Evolutionary conservation across 2,113 vertebrate genomes (phyloP).

Genomic region (Pyrgilauda ruficollis): DNA sequence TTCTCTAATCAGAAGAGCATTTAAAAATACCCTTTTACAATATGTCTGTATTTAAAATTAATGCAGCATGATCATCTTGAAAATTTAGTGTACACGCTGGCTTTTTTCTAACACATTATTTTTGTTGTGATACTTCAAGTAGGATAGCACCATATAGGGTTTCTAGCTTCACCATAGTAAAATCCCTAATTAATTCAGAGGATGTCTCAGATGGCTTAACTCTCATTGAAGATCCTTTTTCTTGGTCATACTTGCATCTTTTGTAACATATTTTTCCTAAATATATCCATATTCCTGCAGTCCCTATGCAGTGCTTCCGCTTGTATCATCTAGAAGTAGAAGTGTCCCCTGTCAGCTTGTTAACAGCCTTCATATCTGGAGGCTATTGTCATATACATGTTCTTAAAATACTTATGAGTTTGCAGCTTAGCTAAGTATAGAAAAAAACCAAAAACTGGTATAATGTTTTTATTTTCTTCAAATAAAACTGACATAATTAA

Average conservation of each 20-base stretch:
- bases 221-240: not conserved
- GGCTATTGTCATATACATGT: not conserved
- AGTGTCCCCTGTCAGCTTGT: not conserved
- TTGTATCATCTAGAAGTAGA: not conserved
- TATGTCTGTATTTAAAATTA: not conserved
- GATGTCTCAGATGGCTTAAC: not conserved
- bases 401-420: not conserved
- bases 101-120: not conserved
- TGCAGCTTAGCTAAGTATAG: not conserved
- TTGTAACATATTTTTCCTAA: not conserved
- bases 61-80: not conserved
- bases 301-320: not conserved
- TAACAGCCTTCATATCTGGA: constrained; percentile 1
- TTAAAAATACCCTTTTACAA: not conserved
- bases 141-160: not conserved
- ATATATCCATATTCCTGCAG: not conserved
- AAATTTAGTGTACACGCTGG: not conserved
- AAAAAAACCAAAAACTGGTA: not conserved
- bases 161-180: not conserved
- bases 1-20: not conserved
- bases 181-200: not conserved
- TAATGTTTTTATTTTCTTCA: not conserved
- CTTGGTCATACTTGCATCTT: not conserved
- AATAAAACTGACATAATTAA: not conserved
- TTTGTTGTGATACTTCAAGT: not conserved